Base-by-base conservation (phyloP, 2,888 invertebrate genomes). In the Hedya salicella region DNA sequence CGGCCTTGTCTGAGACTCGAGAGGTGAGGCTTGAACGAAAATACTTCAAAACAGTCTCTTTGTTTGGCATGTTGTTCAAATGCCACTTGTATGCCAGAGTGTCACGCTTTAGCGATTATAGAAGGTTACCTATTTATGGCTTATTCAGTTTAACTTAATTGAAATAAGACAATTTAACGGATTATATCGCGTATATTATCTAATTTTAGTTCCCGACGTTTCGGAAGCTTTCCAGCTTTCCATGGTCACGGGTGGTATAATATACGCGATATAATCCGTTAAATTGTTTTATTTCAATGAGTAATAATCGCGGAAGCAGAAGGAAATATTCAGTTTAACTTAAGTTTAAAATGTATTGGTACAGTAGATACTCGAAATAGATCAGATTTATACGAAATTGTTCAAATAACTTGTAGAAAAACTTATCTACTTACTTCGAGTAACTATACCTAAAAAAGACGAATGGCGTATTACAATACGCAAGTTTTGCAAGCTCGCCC, bases 61-160 rank as follows among this genome's bases (percentile, higher is more conserved):
- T 85, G 83, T 84, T 81, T 73, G 68, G 69, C 67, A 74, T 75
- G 77, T 81, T 80, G 75, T 78, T 79, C 75, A 85, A 86, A 86
- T 86, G 81, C 78, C 84, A 83, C 78, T 82, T 83, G 82, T 83
- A 82, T 83, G 84, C 79, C 82, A 82, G 75, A 68, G 71, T 82
- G 84, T 83, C 83, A 79, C 81, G 79, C 72, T 79, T 75, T 75
- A 73, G 75, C 71, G 60, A 66, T 66, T 66, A 65, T 44, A 66
- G 61, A 66, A 61, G 66, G 66, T 66, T 66, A 49, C 61, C 16
- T 66, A 66, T 61, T 54, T 49, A 61, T 49, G 25, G 50, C 40
- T 42, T 48, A 54, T 36, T 14, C 53, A 40, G 39, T 19, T 48
- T 9, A 49, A 32, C 8, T 17, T 25, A 25, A 6, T 25, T 6